A percentile compares a stretch with the other conserved stretches of the same genome.
These are phyloP conservation scores for Petrophora chlorosata DNA, from an alignment of 2,888 invertebrate genomes.

Conservation along the genomic window DNA sequence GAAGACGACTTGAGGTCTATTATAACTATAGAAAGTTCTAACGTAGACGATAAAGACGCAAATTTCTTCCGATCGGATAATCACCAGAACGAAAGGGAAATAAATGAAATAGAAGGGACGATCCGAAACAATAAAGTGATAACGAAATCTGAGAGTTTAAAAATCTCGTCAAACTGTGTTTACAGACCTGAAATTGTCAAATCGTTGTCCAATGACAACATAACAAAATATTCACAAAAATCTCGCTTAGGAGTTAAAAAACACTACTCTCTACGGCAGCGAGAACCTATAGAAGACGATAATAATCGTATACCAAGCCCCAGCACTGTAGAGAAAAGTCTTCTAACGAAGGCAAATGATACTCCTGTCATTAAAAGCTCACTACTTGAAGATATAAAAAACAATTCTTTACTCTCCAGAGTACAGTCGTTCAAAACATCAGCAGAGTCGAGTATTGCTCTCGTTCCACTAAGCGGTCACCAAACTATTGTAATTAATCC, in stretches of 20 bases:
- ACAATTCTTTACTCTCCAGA: constrained; percentile 66
- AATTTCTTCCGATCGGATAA: constrained; percentile 64
- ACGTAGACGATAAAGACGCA: constrained; percentile 66
- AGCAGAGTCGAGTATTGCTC: constrained; percentile 74
- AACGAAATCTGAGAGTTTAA: constrained; percentile 74
- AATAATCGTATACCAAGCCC: constrained; percentile 70
- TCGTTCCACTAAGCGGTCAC: constrained; percentile 78
- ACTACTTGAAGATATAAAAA: constrained; percentile 56
- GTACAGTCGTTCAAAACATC: constrained; percentile 78
- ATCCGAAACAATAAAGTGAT: constrained; percentile 77
- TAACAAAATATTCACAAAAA: constrained; percentile 57
- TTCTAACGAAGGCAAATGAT: constrained; percentile 46
- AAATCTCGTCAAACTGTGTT: constrained; percentile 52
- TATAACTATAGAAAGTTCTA: constrained; percentile 74
- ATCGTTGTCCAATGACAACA: constrained; percentile 72
- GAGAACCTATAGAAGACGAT: constrained; percentile 72
- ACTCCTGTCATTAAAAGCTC: constrained; percentile 34
- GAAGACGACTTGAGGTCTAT: constrained; percentile 79
- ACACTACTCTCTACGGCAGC: constrained; percentile 78
- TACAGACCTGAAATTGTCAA: constrained; percentile 62
- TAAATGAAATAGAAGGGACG: constrained; percentile 80
- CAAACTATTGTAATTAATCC: constrained; percentile 81
- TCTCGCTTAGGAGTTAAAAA: constrained; percentile 63
- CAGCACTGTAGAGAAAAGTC: constrained; percentile 56
- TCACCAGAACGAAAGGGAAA: constrained; percentile 79